A percentile compares a stretch with the other conserved stretches of the same genome.
Evolutionary conservation across 2,888 invertebrate genomes (phyloP).

Genomic region (Allygus modestus): DNA sequence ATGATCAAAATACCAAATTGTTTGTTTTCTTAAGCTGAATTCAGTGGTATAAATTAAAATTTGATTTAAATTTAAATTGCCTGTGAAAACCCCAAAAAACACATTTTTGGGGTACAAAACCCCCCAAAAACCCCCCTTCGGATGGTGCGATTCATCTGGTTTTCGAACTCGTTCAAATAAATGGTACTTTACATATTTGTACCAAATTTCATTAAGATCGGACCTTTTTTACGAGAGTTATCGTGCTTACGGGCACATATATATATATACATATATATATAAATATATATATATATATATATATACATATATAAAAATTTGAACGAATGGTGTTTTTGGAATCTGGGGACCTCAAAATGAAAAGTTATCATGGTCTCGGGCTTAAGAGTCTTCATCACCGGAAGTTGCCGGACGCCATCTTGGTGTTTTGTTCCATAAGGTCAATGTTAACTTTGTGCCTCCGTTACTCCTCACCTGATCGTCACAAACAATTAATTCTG

Average conservation of each 20-base stretch:
- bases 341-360: neutral
- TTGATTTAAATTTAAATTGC: neutral
- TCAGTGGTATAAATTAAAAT: neutral
- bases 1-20: neutral
- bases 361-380: neutral
- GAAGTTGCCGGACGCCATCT: too few relatives aligned
- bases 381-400: too few relatives aligned
- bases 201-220: neutral
- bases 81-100: neutral
- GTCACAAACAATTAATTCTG: too few relatives aligned
- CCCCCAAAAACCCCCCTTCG: neutral
- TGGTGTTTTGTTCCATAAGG: too few relatives aligned
- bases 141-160: neutral
- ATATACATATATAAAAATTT: neutral
- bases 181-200: neutral
- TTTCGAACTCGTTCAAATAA: neutral
- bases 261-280: neutral
- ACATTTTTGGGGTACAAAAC: neutral
- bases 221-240: neutral
- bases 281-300: neutral
- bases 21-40: neutral
- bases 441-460: too few relatives aligned
- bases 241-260: neutral
- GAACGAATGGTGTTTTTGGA: neutral
- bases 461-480: too few relatives aligned